Conservation (phyloP, 2,113 vertebrate species). For the Nibea coibor region DNA sequence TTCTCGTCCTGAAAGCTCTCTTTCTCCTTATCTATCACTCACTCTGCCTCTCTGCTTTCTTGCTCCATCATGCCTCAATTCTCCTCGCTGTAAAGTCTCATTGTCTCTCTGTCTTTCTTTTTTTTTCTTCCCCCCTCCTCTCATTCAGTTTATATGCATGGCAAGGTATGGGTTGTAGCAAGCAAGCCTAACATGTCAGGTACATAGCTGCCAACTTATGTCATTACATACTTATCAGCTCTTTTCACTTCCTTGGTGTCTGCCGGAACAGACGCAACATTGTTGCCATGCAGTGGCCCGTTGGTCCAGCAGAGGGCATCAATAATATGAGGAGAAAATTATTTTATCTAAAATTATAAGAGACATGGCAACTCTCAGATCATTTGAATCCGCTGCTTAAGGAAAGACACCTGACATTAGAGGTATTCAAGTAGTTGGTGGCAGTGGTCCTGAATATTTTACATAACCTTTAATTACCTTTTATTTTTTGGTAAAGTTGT, state of each 20-base stretch:
- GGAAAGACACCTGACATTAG: not conserved
- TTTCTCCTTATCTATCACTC: slow-evolving; percentile 57
- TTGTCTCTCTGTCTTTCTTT: not conserved
- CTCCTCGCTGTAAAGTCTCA: slow-evolving; percentile 50
- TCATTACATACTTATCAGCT: slow-evolving; percentile 58
- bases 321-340: slow-evolving; percentile 8
- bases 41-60: slow-evolving; percentile 53
- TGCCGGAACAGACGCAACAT: slow-evolving; percentile 4
- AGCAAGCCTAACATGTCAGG: slow-evolving; percentile 3
- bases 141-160: not conserved
- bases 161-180: slow-evolving; percentile 42
- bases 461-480: not conserved
- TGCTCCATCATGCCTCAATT: slow-evolving; percentile 64
- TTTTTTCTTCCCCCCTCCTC: not conserved
- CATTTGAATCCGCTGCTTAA: not conserved
- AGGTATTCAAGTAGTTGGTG: not conserved
- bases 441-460: not conserved
- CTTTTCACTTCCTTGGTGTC: slow-evolving; percentile 50
- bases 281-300: slow-evolving; percentile 11
- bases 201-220: slow-evolving; percentile 54
- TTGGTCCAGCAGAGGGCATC: slow-evolving; percentile 73
- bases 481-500: not conserved
- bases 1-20: slow-evolving; percentile 53
- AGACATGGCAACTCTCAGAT: not conserved
- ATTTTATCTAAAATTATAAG: not conserved